Evolutionary conservation across 2,797 vertebrate genomes (phyloP).

Genomic region (Urosaurus nigricauda): DNA sequence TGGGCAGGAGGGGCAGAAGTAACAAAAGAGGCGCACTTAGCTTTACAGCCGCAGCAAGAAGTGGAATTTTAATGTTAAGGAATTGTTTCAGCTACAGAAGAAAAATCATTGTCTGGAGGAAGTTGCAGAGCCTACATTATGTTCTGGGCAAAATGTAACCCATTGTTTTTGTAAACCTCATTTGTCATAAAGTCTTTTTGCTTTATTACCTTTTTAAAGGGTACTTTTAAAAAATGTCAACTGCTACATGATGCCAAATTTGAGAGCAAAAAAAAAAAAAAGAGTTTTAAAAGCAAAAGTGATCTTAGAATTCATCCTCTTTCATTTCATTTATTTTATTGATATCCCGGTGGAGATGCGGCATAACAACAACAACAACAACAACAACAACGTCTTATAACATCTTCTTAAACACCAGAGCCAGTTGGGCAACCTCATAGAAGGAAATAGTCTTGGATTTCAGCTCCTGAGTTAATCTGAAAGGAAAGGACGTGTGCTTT

Average conservation of each 20-base stretch:
- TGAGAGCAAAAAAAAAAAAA: background rate
- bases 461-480: background rate
- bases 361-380: too few species aligned
- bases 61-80: constrained; percentile 28
- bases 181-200: constrained; percentile 34
- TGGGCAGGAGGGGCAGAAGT: background rate
- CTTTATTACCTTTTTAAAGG: background rate
- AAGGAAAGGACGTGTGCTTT: background rate
- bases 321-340: background rate
- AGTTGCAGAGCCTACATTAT: background rate
- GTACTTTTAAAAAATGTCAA: constrained; percentile 17
- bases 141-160: constrained; percentile 35
- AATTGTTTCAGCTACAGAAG: constrained; percentile 5
- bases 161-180: constrained; percentile 12
- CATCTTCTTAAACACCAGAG: too few species aligned
- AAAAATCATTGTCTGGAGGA: background rate
- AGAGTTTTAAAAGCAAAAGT: background rate
- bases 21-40: background rate
- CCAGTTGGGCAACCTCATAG: too few species aligned
- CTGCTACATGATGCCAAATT: constrained; percentile 13
- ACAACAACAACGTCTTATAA: too few species aligned
- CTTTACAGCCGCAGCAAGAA: constrained; percentile 20
- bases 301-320: background rate
- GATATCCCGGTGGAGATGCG: too few species aligned
- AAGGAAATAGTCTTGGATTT: background rate